A percentile compares a stretch with the other conserved stretches of the same genome.
Evolutionary conservation across 2,797 vertebrate genomes (phyloP).

Genomic region (Lepus oiostolus): DNA sequence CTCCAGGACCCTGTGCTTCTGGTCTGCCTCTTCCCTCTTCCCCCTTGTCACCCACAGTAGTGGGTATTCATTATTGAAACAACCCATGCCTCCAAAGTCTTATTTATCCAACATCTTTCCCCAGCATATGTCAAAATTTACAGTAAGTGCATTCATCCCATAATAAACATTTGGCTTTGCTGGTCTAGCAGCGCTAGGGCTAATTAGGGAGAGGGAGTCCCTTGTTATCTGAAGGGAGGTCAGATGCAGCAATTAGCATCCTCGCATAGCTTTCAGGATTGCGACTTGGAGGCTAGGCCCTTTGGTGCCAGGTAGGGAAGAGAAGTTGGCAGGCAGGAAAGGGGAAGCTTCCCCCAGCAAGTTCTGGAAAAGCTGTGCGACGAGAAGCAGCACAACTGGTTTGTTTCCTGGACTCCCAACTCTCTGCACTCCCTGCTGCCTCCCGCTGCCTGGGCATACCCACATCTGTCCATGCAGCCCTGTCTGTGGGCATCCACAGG

Average conservation of each 20-base stretch:
- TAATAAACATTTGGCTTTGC: conserved; percentile 87
- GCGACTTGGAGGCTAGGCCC: conserved; percentile 79
- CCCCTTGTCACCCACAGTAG: conserved; percentile 79
- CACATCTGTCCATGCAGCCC: background rate
- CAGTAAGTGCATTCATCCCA: conserved; percentile 84
- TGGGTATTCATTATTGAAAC: conserved; percentile 86
- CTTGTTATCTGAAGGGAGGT: conserved; percentile 85
- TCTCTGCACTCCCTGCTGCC: background rate
- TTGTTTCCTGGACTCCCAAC: background rate
- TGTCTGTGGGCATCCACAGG: background rate
- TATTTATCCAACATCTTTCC: conserved; percentile 85
- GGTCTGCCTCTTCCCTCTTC: background rate
- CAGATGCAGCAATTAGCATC: conserved; percentile 85
- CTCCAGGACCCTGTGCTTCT: conserved; percentile 47
- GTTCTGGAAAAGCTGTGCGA: conserved; percentile 39
- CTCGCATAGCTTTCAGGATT: conserved; percentile 75
- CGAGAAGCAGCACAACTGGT: background rate
- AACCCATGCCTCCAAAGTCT: conserved; percentile 84
- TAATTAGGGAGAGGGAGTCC: conserved; percentile 87
- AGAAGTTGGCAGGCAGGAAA: conserved; percentile 67
- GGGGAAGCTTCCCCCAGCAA: conserved; percentile 50
- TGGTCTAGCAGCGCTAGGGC: conserved; percentile 82
- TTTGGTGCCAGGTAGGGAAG: conserved; percentile 76
- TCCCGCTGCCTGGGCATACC: background rate
- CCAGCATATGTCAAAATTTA: conserved; percentile 88